These are phyloP conservation scores for Pollimyrus isidori DNA, from an alignment of 2,113 vertebrate genomes.

Conservation along the genomic window DNA sequence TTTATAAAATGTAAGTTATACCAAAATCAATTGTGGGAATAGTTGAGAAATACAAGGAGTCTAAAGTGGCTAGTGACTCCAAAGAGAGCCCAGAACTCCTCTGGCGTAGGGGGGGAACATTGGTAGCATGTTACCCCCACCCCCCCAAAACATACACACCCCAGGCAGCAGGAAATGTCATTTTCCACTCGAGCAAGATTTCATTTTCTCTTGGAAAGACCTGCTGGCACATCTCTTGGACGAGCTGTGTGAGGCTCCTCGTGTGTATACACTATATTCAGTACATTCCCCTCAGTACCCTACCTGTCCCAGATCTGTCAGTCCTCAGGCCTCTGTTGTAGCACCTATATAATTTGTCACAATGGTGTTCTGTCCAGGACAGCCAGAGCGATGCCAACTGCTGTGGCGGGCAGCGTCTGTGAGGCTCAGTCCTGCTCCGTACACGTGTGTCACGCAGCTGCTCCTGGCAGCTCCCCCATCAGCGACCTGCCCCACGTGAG, in stretches of 20 bases:
- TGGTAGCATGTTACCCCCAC: background rate
- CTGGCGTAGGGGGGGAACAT: background rate
- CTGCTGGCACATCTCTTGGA: background rate
- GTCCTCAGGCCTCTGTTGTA: background rate
- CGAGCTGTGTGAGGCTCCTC: background rate
- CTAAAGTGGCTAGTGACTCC: background rate
- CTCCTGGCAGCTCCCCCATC: background rate
- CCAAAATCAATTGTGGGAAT: background rate
- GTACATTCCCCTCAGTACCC: background rate
- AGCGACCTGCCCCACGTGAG: background rate
- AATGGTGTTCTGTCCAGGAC: background rate
- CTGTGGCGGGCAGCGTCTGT: background rate
- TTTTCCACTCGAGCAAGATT: background rate
- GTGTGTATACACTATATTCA: background rate
- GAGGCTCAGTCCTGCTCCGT: background rate
- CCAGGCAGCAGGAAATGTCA: background rate
- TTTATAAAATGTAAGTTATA: background rate
- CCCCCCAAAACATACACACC: background rate
- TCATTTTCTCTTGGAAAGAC: background rate
- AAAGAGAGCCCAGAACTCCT: background rate
- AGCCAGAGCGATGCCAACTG: background rate
- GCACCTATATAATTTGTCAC: background rate
- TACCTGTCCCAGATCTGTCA: conserved; percentile 11
- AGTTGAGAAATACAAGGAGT: background rate
- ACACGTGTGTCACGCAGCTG: background rate